Base-by-base conservation (phyloP, 2,888 invertebrate species). In the Hermodice carunculata region DNA sequence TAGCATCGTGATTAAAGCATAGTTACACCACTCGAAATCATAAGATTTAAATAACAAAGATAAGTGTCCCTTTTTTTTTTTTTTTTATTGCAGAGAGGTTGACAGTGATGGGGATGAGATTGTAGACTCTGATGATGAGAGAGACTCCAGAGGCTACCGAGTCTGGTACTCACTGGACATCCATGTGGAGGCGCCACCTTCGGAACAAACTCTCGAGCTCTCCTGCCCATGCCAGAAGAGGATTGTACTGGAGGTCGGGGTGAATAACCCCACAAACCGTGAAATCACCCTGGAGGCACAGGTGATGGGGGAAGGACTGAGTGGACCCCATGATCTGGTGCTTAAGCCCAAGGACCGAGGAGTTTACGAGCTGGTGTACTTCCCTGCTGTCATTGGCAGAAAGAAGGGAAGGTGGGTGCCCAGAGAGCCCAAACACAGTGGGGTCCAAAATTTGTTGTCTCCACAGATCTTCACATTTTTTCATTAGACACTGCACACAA, bases 101-200 rank as follows among this genome's bases (percentile, higher is more conserved):
- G 86, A 86, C 72, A 85, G 84, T 76, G 86, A 86, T 74, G 85
- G 84, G 3, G 85, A 86, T 67, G 85, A 85, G 64, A 72, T 82
- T 44, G 77, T 75, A 29, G 74, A 77, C 37, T 74, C 76, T 6
- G 79, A 78, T 29, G 78, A 79, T 24, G 76, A 77, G 29, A 63
- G 70, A 17, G 74, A 75, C 32, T 76, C 75, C 59, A 71, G 79
- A 64, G 81, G 82, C 22, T 85, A 84, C 77, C 64, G 81, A 8
- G 77, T 86, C 37, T 86, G 86, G 86, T 86, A 82, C 73, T 76
- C 81, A 0, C 43, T 86, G 29, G 82, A 84, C 58, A 67, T 85
- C 46, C 76, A 78, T 34, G 82, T 85, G n/a, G 74, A 76, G 46
- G 81, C 85, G 24, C 75, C 80, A 1, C 74, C 81, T n/a, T 81